These are phyloP conservation scores for Halictus quadricinctus DNA, from an alignment of 2,888 invertebrate genomes.

Conservation along the genomic window DNA sequence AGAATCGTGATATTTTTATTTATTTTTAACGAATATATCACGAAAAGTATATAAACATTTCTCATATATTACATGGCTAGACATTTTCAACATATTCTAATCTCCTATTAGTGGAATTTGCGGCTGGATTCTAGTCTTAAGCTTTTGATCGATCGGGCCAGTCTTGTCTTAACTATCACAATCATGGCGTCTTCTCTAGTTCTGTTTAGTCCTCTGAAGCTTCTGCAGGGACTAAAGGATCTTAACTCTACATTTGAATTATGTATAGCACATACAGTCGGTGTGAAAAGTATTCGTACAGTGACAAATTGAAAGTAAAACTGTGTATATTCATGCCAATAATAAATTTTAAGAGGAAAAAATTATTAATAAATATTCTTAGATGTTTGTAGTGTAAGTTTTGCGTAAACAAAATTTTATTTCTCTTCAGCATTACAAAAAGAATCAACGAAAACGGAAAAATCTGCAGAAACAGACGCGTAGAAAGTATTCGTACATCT, in stretches of 20 bases:
- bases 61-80: background rate
- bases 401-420: no score
- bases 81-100: background rate
- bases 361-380: no score
- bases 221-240: background rate
- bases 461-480: no score
- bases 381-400: no score
- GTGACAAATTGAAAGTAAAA: no score
- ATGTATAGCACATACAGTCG: background rate
- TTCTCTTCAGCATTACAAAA: no score
- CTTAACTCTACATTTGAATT: background rate
- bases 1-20: background rate
- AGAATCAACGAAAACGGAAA: no score
- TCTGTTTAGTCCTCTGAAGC: background rate
- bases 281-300: no score
- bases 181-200: background rate
- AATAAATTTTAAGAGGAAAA: no score
- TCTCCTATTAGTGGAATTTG: background rate
- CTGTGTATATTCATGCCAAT: no score
- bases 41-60: background rate
- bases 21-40: background rate
- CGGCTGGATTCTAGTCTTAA: background rate
- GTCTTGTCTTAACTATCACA: conserved; percentile 1
- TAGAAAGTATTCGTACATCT: no score
- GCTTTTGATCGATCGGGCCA: background rate